Evolutionary conservation across 2,888 invertebrate species (phyloP).

Genomic region (Podabrus alpinus): DNA sequence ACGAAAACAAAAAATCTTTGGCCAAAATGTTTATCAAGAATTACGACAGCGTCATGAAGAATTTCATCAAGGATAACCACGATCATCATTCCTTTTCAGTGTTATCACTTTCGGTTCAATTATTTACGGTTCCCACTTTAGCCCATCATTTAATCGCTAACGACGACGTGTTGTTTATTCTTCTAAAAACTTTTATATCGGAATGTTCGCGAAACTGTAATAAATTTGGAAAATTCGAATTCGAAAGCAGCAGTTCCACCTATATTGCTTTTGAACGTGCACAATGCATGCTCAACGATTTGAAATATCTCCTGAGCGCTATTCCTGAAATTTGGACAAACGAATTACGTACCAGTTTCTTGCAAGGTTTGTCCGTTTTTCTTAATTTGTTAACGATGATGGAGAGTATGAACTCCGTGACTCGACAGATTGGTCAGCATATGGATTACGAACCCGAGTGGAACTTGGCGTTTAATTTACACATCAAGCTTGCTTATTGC

Average conservation of each 20-base stretch:
- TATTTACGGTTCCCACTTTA: constrained; percentile 93
- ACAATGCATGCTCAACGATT: constrained; percentile 87
- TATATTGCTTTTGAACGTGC: constrained; percentile 85
- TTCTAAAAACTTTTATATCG: constrained; percentile 88
- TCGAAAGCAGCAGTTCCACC: constrained; percentile 72
- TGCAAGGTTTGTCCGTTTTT: constrained; percentile 81
- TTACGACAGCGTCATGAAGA: constrained; percentile 82
- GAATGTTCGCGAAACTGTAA: constrained; percentile 83
- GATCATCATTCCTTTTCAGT: constrained; percentile 95
- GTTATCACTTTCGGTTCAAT: constrained; percentile 91
- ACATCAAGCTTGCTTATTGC: constrained; percentile 89
- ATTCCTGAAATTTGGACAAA: constrained; percentile 84
- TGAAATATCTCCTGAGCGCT: constrained; percentile 84
- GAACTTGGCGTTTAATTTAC: constrained; percentile 98
- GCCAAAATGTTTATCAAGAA: constrained; percentile 86
- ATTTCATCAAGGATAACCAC: constrained; percentile 96
- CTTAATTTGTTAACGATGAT: constrained; percentile 84
- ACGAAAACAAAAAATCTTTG: constrained; percentile 87
- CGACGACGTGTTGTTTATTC: constrained; percentile 86
- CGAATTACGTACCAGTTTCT: constrained; percentile 81
- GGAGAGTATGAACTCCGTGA: constrained; percentile 87
- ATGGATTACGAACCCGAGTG: constrained; percentile 99
- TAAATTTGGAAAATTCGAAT: constrained; percentile 68
- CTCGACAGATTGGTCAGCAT: constrained; percentile 88
- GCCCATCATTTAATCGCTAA: constrained; percentile 89